Evolutionary conservation across 2,888 invertebrate species (phyloP), one percentile per base, ranked within the genome.

Genomic region (Hedya salicella): DNA sequence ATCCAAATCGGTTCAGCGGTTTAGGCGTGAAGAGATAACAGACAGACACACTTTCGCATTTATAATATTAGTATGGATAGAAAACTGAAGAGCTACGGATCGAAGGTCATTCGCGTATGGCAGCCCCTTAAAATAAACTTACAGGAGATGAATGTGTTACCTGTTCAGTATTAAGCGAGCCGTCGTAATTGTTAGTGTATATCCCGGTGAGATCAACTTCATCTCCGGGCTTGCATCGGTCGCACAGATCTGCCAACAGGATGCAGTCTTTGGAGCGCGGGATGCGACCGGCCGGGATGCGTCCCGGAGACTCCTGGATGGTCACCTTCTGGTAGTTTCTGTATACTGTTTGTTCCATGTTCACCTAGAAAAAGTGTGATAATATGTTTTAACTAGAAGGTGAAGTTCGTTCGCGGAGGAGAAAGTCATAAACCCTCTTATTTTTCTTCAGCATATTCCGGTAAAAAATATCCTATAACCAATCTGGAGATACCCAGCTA

Each of bases 331-430:
- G 99, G 83, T 99, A 99, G 91, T 99, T 99, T 60, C 99, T 95
- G 86, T 99, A 99, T 5, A 99, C 88, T 0, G 99, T 99, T 95
- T 99, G 96, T 82, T 99, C 99, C 98, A 99, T 99, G 85, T 99
- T 99, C 25, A 99, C 96, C 95, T 98, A 88, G 2, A 85, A 6
- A 5, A 32, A 6, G 4, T 21, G 32, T 59, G 4, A 8, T 14
- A 9, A 14, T 50, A 50, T 8, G n/a, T 25, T 25, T 4, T 4
- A 25, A 25, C 3, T 4, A 4, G 6, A 25, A 36, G 9, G 11
- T 9, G 32, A 36, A 36, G 11, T 25, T 25, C 25, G 25, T n/a
- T n/a, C 25, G 3, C 25, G 3, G 25, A 25, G 25, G 25, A 25
- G 25, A 3, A 6, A 25, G 3, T 25, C 25, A 3, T 3, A 25